A percentile compares a stretch with the other conserved stretches of the same genome.
These are phyloP conservation scores for Rhizoglyphus robini DNA, from an alignment of 1,140 invertebrate species.

Conservation along the genomic window DNA sequence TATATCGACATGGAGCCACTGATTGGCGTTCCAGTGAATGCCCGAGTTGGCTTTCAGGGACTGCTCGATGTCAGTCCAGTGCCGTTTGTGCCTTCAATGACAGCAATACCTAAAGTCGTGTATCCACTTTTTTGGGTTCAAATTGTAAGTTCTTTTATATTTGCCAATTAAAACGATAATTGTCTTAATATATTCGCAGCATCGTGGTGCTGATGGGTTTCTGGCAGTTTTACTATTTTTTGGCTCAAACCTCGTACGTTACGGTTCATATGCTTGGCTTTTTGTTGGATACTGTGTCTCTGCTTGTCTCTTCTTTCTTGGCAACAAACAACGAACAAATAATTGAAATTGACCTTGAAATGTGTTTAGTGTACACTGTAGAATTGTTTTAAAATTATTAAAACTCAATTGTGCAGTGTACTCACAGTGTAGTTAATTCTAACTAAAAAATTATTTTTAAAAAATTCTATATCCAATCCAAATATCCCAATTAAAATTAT, in stretches of 20 bases:
- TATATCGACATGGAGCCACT: background rate
- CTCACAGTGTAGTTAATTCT: too few relatives aligned
- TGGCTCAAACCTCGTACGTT: background rate
- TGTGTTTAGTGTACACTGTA: too few relatives aligned
- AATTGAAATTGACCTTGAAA: too few relatives aligned
- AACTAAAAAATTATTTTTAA: too few relatives aligned
- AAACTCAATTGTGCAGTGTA: too few relatives aligned
- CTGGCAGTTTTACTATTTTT: background rate
- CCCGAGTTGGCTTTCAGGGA: background rate
- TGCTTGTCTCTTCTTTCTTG: background rate
- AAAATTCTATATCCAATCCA: too few relatives aligned
- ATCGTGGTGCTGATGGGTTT: background rate
- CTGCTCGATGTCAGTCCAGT: background rate
- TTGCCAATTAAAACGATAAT: background rate
- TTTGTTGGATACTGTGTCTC: background rate
- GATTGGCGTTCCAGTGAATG: background rate
- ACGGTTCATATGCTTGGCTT: background rate
- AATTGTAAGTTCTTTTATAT: background rate
- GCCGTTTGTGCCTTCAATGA: background rate
- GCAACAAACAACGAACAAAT: background rate
- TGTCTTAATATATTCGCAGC: background rate
- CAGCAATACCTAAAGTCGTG: background rate
- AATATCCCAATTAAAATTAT: too few relatives aligned
- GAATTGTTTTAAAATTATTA: too few relatives aligned
- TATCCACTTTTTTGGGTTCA: background rate